Percentiles rank a stretch among this genome's conserved stretches.
phyloP scores from a whole-genome alignment of 2,113 vertebrate genomes.

The Motacilla tschutschensis region DNA sequence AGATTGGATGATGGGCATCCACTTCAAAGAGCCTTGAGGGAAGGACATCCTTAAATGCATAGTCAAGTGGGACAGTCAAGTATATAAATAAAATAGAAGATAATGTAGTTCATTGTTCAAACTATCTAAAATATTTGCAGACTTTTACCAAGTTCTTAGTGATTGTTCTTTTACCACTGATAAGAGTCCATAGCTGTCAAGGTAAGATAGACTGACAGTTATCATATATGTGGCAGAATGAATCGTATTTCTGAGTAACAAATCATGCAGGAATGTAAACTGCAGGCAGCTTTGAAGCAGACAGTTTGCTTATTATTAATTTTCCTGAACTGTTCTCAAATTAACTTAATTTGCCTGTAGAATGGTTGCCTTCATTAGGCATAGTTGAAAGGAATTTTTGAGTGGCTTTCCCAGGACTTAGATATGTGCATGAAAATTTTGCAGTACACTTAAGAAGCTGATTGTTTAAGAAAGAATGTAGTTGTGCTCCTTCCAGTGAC shows the following conservation, averaged over 20 bases:
- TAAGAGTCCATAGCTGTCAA: background rate
- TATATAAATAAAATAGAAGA: background rate
- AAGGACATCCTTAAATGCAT: background rate
- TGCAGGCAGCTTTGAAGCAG: background rate
- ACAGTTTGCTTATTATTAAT: background rate
- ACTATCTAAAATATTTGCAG: background rate
- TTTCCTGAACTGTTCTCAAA: background rate
- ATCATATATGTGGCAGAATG: background rate
- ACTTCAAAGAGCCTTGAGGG: background rate
- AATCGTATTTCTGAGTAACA: background rate
- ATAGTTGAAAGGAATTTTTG: background rate
- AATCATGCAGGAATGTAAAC: background rate
- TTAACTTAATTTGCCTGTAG: background rate
- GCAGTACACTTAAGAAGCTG: background rate
- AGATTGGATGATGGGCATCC: background rate
- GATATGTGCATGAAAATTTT: fast-evolving
- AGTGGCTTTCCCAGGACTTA: background rate
- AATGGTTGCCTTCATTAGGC: background rate
- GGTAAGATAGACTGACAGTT: background rate
- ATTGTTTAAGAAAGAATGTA: background rate
- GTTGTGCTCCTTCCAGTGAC: background rate
- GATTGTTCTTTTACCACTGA: background rate
- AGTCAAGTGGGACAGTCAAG: background rate
- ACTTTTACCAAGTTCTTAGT: background rate
- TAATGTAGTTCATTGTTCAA: background rate